Base-by-base conservation (phyloP, 2,113 vertebrate genomes). In the Lathamus discolor region DNA sequence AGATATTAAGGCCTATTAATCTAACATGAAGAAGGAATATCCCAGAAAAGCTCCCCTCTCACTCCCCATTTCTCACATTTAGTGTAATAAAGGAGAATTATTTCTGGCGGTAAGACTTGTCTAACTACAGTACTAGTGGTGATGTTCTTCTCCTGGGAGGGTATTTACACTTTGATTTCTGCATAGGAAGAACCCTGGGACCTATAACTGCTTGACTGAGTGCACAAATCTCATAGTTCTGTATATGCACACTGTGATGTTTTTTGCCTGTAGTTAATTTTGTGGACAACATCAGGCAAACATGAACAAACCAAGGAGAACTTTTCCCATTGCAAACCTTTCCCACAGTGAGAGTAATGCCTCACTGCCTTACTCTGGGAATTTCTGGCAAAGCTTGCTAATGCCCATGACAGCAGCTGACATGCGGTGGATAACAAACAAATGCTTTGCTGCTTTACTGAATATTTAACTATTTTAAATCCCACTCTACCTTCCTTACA, bases 371-470 rank as follows among this genome's bases (percentile, higher is more conserved):
- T 64, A 10, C 57, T 88, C 55, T 70, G 75, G 85, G 85, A 91
- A 90, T 86, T 86, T 41, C 76, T 90, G 83, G 91, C 61, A 63
- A 41, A 86, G 68, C 61, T 88, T 43, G 5, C 68, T 13, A 43
- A 69, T 54, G 72, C 92, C 88, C 77, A 28, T 54, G 92, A 37
- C 80, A 88, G 88, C 86, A 84, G 46, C 69, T 91, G 91, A 72
- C 86, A 48, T 5, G 35, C 2, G 2, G 25, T 10, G 51, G 57
- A 78, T 84, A 90, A 78, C 76, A 90, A 93, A 72, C 22, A 69
- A 92, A 93, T 25, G 51, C 76, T 91, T 91, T 74, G 31, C 44
- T 78, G 88, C 28, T 2, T 78, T 75, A 37, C 61, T 48, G 73
- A 78, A 68, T 86, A 75, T 84, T 90, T 64, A 44, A 72, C 46